Base-by-base conservation (phyloP, 2,797 vertebrate genomes). In the Smutsia temminckii region DNA sequence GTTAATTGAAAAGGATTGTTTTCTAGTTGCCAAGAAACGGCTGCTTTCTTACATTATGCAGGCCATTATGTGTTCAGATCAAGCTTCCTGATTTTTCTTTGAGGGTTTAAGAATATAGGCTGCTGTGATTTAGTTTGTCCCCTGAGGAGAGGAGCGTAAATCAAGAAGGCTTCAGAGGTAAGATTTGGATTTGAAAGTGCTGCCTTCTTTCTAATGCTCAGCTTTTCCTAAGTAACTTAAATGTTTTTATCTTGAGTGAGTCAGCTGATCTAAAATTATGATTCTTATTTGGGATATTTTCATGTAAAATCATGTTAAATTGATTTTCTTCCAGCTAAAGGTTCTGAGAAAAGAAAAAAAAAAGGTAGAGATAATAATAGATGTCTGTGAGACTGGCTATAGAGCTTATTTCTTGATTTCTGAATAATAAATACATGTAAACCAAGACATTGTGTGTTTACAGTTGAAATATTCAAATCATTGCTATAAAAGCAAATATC, bases 1-100 rank as follows among this genome's bases (percentile, higher is more conserved):
- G 61, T 97, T 98, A 97, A 98, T 97, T 98, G 96, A 97, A 96
- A 97, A 97, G 93, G 92, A 97, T 93, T 98, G 98, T 98, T 98
- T 98, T 83, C 95, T 93, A 84, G 98, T 98, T 98, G 98, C 98
- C 98, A 98, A 98, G 98, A 96, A 97, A 98, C 98, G 42, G 96
- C 46, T 6, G 25, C 91, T 96, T 97, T 98, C 97, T 97, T 95
- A 0, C 25, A 97, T 97, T 97, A 97, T 97, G 95, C 92, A 94
- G 96, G 81, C 94, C 25, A 94, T 71, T 98, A 94, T 97, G 84
- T 86, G 97, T 55, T 21, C 74, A 85, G 97, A 87, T 96, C 94
- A 90, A 92, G 96, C 91, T 96, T 97, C 90, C 94, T 95, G 95
- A 93, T 93, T 93, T 97, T 94, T 97, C 96, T 97, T 94, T 90